Evolutionary conservation across 2,113 vertebrate genomes (phyloP).

Genomic region (Oostethus manadensis): DNA sequence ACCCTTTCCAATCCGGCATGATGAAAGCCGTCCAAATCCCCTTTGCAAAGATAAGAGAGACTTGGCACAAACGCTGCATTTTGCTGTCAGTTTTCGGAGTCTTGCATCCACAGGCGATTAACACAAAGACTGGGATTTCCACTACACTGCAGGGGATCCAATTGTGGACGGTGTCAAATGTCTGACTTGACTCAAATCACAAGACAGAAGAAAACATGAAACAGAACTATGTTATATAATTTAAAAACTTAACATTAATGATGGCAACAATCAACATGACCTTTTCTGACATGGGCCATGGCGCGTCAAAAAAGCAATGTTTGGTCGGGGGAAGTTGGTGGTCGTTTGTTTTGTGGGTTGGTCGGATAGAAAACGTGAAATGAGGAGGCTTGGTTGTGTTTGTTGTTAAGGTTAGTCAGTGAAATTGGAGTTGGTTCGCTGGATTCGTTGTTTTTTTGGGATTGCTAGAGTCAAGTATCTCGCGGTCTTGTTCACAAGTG

Average conservation of each 20-base stretch:
- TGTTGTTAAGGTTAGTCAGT: background rate
- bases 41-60: constrained; percentile 27
- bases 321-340: too few relatives aligned
- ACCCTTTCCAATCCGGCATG: background rate
- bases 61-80: constrained; percentile 2
- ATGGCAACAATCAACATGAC: background rate
- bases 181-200: background rate
- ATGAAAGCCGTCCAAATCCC: constrained; percentile 24
- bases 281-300: background rate
- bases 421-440: background rate
- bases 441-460: too few relatives aligned
- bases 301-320: too few relatives aligned
- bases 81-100: constrained; percentile 21
- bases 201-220: background rate
- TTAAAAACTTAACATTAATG: background rate
- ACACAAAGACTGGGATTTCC: background rate
- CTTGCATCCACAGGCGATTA: constrained; percentile 11
- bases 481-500: too few relatives aligned
- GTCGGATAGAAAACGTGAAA: too few relatives aligned
- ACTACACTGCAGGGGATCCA: background rate
- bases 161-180: background rate
- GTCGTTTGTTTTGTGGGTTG: too few relatives aligned
- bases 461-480: too few relatives aligned
- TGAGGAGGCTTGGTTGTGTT: too few relatives aligned
- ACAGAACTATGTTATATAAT: too few relatives aligned